These are phyloP conservation scores for Tribolium madens DNA, from an alignment of 1,140 invertebrate species.

Conservation along the genomic window DNA sequence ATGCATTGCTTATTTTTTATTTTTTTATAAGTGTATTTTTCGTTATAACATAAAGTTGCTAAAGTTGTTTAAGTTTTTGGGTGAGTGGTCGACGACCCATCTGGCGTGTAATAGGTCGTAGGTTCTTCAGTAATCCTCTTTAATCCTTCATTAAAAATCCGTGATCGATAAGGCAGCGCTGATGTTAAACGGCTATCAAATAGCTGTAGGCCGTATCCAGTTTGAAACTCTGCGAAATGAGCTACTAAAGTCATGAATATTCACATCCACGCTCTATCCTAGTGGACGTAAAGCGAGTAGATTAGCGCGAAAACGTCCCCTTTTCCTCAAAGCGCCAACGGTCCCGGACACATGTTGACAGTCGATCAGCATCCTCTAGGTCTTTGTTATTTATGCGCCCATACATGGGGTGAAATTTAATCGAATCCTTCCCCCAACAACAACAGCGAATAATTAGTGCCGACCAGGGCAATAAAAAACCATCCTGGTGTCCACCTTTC, in stretches of 20 bases:
- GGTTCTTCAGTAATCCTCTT: not conserved
- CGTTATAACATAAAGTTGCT: too few species aligned
- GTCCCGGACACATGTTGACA: not conserved
- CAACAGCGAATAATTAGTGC: not conserved
- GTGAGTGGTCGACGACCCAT: not conserved
- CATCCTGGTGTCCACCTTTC: constrained; percentile 29
- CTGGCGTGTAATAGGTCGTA: not conserved
- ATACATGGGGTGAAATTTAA: not conserved
- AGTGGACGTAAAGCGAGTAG: constrained; percentile 46
- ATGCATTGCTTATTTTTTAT: too few species aligned
- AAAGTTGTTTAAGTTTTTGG: too few species aligned
- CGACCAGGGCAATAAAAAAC: not conserved
- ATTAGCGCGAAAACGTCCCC: constrained; percentile 44
- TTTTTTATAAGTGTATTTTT: too few species aligned
- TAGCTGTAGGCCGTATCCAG: constrained; percentile 43
- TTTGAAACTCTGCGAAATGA: constrained; percentile 53
- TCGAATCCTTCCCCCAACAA: not conserved
- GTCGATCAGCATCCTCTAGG: not conserved
- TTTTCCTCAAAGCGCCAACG: not conserved
- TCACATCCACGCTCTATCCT: constrained; percentile 49
- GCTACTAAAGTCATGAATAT: constrained; percentile 54
- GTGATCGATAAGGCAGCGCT: constrained; percentile 52
- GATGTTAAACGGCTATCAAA: constrained; percentile 53
- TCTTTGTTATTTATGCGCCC: not conserved
- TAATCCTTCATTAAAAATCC: constrained; percentile 51